Evolutionary conservation across 2,888 invertebrate species (phyloP).

Genomic region (Hypercompe scribonia): DNA sequence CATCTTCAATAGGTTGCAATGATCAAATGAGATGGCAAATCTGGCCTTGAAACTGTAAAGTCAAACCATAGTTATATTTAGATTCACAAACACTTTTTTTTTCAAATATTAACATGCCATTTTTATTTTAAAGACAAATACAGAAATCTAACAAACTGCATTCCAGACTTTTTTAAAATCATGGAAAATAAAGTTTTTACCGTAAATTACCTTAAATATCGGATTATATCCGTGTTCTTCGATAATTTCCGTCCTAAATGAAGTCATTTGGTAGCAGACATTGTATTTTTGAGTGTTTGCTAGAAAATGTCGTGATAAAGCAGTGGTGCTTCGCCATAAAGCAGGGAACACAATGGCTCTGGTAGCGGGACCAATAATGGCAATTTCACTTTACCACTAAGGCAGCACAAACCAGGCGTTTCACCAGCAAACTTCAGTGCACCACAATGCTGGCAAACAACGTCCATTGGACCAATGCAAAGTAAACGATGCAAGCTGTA

Average conservation of each 20-base stretch:
- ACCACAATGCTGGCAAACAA: too few relatives aligned
- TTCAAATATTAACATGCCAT: constrained; percentile 3
- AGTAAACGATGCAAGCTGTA: too few relatives aligned
- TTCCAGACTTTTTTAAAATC: constrained; percentile 4
- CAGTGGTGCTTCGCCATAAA: background rate
- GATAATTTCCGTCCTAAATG: constrained; percentile 58
- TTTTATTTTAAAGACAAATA: too few relatives aligned
- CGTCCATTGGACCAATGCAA: too few relatives aligned
- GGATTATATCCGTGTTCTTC: constrained; percentile 55
- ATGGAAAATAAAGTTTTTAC: constrained; percentile 1
- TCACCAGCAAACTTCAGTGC: too few relatives aligned
- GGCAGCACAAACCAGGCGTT: too few relatives aligned
- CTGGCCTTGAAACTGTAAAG: constrained; percentile 47
- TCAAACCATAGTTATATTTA: constrained; percentile 9
- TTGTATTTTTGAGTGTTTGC: constrained; percentile 60
- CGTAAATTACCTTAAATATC: constrained; percentile 36
- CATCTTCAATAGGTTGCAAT: too few relatives aligned
- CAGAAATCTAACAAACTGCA: too few relatives aligned
- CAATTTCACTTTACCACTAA: too few relatives aligned
- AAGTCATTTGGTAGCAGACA: constrained; percentile 60
- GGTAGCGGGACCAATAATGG: too few relatives aligned
- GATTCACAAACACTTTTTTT: constrained; percentile 10
- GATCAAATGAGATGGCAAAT: constrained; percentile 50
- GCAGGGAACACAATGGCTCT: background rate
- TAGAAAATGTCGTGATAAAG: constrained; percentile 61